Conservation (phyloP, 2,113 vertebrate species). For the Dascyllus trimaculatus region DNA sequence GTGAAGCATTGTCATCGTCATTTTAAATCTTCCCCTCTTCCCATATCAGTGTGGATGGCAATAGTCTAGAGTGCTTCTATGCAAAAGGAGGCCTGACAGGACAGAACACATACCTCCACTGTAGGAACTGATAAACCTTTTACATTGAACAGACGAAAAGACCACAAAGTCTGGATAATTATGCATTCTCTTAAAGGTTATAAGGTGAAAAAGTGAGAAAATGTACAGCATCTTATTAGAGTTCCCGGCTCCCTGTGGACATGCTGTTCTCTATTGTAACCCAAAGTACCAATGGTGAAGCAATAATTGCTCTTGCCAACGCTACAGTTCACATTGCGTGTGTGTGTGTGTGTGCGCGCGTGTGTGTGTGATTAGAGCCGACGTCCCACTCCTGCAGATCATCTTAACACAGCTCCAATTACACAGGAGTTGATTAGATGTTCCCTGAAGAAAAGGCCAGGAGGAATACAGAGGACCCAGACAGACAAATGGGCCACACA, state of each 20-base stretch:
- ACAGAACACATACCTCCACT: constrained; percentile 1
- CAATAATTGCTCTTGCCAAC: constrained; percentile 56
- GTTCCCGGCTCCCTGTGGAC: constrained; percentile 36
- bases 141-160: constrained; percentile 4
- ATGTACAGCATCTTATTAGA: constrained; percentile 43
- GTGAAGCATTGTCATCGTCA: too few relatives aligned
- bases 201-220: constrained; percentile 45
- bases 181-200: constrained; percentile 52
- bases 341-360: constrained; percentile 15
- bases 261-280: constrained; percentile 23
- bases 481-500: constrained; percentile 23
- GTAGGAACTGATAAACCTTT: constrained; percentile 12
- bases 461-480: constrained; percentile 41
- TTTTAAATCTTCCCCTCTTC: too few relatives aligned
- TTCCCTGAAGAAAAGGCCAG: constrained; percentile 53
- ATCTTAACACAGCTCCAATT: constrained; percentile 68
- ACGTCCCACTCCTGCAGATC: constrained; percentile 58
- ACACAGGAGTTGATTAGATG: constrained; percentile 60
- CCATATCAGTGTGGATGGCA: too few relatives aligned
- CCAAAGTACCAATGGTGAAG: constrained; percentile 53
- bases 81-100: constrained; percentile 1
- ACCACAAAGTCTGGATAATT: constrained; percentile 35
- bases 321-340: constrained; percentile 43
- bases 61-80: background rate
- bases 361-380: constrained; percentile 47